phyloP scores from a whole-genome alignment of 2,113 vertebrate species.

The Talpa occidentalis region DNA sequence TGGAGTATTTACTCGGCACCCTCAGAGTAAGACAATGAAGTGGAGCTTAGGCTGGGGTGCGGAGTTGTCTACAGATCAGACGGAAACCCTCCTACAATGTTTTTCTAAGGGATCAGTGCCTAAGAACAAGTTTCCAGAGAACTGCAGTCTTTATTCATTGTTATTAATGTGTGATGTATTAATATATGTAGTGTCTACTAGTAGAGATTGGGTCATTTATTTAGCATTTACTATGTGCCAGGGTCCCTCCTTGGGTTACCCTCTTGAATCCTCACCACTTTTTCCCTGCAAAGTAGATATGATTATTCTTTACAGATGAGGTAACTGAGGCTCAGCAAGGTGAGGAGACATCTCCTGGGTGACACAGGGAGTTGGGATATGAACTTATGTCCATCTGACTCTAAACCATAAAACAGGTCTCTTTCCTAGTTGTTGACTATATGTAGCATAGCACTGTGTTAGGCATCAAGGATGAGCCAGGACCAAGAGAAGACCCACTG shows the following conservation, averaged over 20 bases:
- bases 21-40: conserved; percentile 68
- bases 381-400: background rate
- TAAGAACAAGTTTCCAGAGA: conserved; percentile 41
- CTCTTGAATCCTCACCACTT: background rate
- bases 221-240: background rate
- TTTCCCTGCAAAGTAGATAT: background rate
- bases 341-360: background rate
- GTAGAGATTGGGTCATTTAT: background rate
- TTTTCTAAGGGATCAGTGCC: conserved; percentile 64
- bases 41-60: conserved; percentile 61
- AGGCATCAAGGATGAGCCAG: background rate
- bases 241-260: background rate
- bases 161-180: background rate
- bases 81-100: conserved; percentile 45
- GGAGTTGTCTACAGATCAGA: conserved; percentile 63
- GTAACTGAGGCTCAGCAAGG: background rate
- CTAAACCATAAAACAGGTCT: background rate
- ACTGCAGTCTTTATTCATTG: conserved; percentile 15
- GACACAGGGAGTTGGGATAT: background rate
- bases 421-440: background rate
- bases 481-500: background rate
- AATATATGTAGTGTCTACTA: background rate
- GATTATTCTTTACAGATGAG: background rate
- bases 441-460: background rate
- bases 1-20: conserved; percentile 69